Evolutionary conservation across 2,888 invertebrate genomes (phyloP).

Genomic region (Nipponacmea schrenckii): DNA sequence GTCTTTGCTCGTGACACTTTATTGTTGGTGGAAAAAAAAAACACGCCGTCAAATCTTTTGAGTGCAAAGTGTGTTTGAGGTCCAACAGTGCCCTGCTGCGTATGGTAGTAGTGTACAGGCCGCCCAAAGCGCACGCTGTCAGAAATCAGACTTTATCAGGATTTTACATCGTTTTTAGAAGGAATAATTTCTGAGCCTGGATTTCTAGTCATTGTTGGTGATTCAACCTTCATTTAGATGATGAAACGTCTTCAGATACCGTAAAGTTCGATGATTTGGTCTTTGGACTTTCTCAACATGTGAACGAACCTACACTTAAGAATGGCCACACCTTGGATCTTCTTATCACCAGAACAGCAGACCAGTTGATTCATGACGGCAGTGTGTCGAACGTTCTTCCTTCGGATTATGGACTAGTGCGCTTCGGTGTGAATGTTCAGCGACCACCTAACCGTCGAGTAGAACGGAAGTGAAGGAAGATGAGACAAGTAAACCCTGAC

Average conservation of each 20-base stretch:
- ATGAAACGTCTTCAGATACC: constrained; percentile 4
- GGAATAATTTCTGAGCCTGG: constrained; percentile 5
- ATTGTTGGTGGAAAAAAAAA: neutral
- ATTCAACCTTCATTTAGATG: constrained; percentile 5
- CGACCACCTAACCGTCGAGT: constrained; percentile 4
- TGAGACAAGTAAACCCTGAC: neutral
- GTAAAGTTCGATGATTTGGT: neutral
- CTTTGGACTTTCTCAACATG: constrained; percentile 3
- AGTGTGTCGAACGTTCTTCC: neutral
- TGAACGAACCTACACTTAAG: neutral
- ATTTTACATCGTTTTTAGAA: constrained; percentile 5
- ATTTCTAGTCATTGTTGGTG: constrained; percentile 1
- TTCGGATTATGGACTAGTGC: neutral
- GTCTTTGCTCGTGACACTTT: neutral
- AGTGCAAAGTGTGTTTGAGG: neutral
- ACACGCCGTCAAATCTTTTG: neutral
- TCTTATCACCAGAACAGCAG: neutral
- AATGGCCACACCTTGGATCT: constrained; percentile 6
- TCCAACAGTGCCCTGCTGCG: neutral
- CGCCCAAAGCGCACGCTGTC: neutral
- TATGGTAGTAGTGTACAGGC: neutral
- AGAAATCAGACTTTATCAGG: neutral
- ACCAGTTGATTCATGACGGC: constrained; percentile 4
- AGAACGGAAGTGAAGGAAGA: neutral
- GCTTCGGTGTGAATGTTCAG: neutral